These are phyloP conservation scores for Catamblyrhynchus diadema DNA, from an alignment of 2,797 vertebrate genomes.

Conservation along the genomic window DNA sequence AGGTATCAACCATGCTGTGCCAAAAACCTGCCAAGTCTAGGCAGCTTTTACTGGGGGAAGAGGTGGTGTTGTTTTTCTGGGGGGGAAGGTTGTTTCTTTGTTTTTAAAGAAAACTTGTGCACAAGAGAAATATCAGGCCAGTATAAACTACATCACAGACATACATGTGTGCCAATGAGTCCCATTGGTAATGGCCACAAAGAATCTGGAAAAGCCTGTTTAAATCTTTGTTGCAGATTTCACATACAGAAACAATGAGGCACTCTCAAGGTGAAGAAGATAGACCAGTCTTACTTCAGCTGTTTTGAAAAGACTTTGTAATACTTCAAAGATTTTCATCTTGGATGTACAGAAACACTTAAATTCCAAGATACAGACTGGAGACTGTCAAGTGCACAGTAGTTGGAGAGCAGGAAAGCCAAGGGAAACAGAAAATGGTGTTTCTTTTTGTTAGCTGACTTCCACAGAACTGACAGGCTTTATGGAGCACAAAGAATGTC, in stretches of 20 bases:
- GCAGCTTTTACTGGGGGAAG: neutral
- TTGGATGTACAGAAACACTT: conserved; percentile 18
- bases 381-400: conserved; percentile 1
- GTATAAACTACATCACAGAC: neutral
- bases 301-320: neutral
- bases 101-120: neutral
- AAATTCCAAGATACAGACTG: conserved; percentile 39
- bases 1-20: neutral
- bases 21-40: neutral
- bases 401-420: conserved; percentile 26
- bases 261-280: conserved; percentile 8
- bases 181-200: neutral
- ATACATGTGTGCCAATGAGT: neutral
- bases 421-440: conserved; percentile 19
- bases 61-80: fast-evolving
- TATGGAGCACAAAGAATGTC: conserved; percentile 35
- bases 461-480: conserved; percentile 8
- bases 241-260: conserved; percentile 14
- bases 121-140: neutral
- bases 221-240: neutral
- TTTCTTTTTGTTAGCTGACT: conserved; percentile 17
- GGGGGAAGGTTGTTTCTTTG: neutral
- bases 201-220: conserved; percentile 10
- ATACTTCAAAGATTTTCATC: neutral
- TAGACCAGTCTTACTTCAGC: neutral